Percentiles rank a stretch among this genome's conserved stretches.
Evolutionary conservation across 2,797 vertebrate species (phyloP).

Genomic region (Echeneis naucrates): DNA sequence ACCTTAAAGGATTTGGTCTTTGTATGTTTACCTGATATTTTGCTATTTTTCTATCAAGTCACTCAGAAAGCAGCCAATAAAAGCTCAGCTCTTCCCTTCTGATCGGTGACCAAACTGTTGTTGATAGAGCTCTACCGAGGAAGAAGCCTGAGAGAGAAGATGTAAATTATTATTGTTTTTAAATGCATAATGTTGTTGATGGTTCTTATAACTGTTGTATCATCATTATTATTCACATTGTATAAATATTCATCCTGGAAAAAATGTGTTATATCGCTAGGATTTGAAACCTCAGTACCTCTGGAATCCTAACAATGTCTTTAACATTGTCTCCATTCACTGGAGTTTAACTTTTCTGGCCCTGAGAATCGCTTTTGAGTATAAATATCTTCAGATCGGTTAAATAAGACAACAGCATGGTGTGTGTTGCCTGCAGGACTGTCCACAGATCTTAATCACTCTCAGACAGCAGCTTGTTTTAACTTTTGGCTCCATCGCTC

Average conservation of each 20-base stretch:
- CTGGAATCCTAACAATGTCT: not conserved
- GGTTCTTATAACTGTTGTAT: not conserved
- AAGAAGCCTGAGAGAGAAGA: not conserved
- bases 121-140: no score
- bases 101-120: no score
- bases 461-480: slow-evolving; percentile 52
- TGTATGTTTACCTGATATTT: not conserved
- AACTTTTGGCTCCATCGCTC: slow-evolving; percentile 47
- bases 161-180: not conserved
- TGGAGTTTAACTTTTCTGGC: slow-evolving; percentile 26
- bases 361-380: slow-evolving; percentile 27
- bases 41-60: not conserved
- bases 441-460: slow-evolving; percentile 62
- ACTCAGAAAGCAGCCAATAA: not conserved
- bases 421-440: slow-evolving; percentile 46
- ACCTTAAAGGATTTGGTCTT: not conserved
- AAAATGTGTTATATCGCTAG: not conserved
- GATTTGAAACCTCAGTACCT: slow-evolving; percentile 15
- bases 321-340: slow-evolving; percentile 15
- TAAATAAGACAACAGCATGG: slow-evolving; percentile 40
- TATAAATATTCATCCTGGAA: not conserved
- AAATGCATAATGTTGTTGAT: not conserved
- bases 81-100: not conserved
- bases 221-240: not conserved
- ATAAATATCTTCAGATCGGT: slow-evolving; percentile 52